These are phyloP conservation scores for Pitta sordida DNA, from an alignment of 2,113 vertebrate genomes.

Conservation along the genomic window DNA sequence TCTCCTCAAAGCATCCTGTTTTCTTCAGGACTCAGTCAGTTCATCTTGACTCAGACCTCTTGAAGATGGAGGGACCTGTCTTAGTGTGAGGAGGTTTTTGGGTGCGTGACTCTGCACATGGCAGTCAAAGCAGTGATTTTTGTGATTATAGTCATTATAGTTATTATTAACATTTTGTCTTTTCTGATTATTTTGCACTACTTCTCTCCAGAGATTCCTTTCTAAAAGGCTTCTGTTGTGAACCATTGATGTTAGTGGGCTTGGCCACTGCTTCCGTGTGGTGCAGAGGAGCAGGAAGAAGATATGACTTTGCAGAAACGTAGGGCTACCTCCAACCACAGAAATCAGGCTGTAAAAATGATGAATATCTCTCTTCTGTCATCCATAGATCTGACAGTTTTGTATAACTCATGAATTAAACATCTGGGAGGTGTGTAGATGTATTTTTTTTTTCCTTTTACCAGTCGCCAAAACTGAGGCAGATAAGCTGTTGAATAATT, in stretches of 20 bases:
- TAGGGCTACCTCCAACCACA: not conserved
- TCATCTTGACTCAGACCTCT: not conserved
- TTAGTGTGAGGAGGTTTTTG: not conserved
- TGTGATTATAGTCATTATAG: not conserved
- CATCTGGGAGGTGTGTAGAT: constrained; percentile 31
- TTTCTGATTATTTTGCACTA: not conserved
- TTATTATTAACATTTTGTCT: not conserved
- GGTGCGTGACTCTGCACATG: not conserved
- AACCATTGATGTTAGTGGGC: not conserved
- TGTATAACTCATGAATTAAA: constrained; percentile 58
- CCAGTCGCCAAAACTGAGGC: not conserved
- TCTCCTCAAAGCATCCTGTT: not conserved
- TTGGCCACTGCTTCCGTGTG: fast-evolving
- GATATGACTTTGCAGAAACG: constrained; percentile 36
- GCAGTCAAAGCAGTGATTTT: not conserved
- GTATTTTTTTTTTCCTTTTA: not conserved
- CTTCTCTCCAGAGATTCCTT: not conserved
- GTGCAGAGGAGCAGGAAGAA: not conserved
- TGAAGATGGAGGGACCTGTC: not conserved
- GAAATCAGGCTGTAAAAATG: constrained; percentile 53
- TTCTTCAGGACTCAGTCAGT: not conserved
- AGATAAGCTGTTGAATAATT: not conserved
- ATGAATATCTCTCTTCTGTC: constrained; percentile 37
- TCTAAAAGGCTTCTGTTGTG: not conserved
- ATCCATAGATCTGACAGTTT: constrained; percentile 32